phyloP scores from a whole-genome alignment of 1,140 invertebrate genomes.

The Callitettix versicolor region DNA sequence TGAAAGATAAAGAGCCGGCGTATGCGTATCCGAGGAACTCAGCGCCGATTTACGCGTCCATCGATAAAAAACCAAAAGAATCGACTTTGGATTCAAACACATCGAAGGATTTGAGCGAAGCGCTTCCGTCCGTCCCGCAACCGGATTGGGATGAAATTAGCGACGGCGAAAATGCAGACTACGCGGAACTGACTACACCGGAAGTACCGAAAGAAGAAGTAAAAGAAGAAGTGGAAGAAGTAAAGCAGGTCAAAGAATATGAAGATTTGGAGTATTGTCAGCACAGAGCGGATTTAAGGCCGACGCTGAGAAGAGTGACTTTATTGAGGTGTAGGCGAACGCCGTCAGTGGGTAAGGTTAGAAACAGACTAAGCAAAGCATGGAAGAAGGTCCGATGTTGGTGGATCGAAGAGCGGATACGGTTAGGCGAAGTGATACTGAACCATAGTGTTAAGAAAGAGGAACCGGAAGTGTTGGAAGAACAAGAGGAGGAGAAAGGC shows the following conservation, averaged over 20 bases:
- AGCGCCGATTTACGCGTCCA: slow-evolving; percentile 5
- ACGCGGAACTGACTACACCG: slow-evolving; percentile 11
- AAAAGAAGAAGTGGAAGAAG: neutral
- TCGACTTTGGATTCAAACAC: slow-evolving; percentile 1
- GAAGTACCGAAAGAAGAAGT: neutral
- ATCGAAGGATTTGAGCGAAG: slow-evolving; percentile 1
- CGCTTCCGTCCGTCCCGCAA: slow-evolving; percentile 1
- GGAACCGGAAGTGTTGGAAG: neutral
- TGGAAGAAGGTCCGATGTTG: slow-evolving; percentile 12
- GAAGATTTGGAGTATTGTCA: slow-evolving; percentile 11
- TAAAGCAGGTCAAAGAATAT: neutral
- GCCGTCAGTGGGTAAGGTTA: slow-evolving; percentile 5
- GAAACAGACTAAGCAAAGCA: slow-evolving; percentile 7
- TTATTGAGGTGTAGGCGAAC: neutral
- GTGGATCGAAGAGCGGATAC: slow-evolving; percentile 14
- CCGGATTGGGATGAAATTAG: slow-evolving; percentile 14
- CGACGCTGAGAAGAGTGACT: slow-evolving; percentile 4
- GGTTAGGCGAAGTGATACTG: slow-evolving; percentile 11
- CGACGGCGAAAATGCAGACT: slow-evolving; percentile 7
- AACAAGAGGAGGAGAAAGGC: neutral
- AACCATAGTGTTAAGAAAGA: slow-evolving; percentile 7
- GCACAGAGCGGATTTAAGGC: slow-evolving; percentile 6
- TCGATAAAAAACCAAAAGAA: slow-evolving; percentile 2
- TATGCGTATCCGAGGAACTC: slow-evolving; percentile 6
- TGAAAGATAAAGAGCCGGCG: slow-evolving; percentile 7